Conservation (phyloP, 2,113 vertebrate genomes). For the Psophia crepitans region DNA sequence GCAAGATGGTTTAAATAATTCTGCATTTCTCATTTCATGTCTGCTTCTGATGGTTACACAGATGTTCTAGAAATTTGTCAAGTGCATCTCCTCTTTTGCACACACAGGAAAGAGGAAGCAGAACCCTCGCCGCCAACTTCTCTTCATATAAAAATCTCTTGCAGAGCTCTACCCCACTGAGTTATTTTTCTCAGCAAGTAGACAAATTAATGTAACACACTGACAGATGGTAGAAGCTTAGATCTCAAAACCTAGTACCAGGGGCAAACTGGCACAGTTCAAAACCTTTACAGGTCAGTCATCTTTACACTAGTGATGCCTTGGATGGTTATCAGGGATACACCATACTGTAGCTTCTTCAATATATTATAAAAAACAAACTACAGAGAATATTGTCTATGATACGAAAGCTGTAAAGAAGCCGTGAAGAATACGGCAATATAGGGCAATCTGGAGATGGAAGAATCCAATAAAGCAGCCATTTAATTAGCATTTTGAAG, state of each 20-base stretch:
- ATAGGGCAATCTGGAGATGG: not conserved
- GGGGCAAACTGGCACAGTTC: not conserved
- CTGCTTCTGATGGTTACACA: not conserved
- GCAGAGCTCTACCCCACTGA: not conserved
- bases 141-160: not conserved
- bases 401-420: not conserved
- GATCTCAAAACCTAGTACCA: not conserved
- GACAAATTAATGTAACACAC: not conserved
- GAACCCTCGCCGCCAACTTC: not conserved
- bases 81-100: not conserved
- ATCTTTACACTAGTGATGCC: not conserved
- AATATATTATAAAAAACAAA: not conserved
- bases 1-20: not conserved
- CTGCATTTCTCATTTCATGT: not conserved
- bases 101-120: constrained; percentile 20
- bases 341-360: not conserved
- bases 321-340: not conserved
- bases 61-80: not conserved
- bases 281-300: not conserved
- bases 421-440: not conserved
- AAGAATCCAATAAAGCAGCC: not conserved
- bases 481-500: not conserved
- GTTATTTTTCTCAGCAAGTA: not conserved
- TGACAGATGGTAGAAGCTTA: not conserved
- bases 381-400: not conserved